Evolutionary conservation across 2,113 vertebrate genomes (phyloP).

Genomic region (Myrmecobius fasciatus): DNA sequence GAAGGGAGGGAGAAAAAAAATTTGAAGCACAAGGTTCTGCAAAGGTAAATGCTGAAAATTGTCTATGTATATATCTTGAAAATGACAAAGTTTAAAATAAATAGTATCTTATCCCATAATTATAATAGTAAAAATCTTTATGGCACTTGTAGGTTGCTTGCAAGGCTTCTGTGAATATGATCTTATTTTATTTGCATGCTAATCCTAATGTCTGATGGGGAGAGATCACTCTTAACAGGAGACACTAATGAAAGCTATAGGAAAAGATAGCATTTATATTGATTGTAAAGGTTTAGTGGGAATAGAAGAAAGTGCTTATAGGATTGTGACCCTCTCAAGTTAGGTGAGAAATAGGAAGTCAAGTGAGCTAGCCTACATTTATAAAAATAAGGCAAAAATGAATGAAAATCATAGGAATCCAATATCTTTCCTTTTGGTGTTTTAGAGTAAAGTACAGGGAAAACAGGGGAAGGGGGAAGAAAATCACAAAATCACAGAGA

Average conservation of each 20-base stretch:
- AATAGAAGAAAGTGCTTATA: background rate
- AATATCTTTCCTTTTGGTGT: background rate
- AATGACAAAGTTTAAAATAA: too few species aligned
- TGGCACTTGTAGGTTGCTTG: background rate
- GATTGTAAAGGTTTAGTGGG: background rate
- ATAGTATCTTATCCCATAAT: background rate
- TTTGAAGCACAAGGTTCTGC: too few species aligned
- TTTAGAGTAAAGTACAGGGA: background rate
- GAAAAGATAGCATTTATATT: background rate
- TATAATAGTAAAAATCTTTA: background rate
- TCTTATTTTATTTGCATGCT: background rate
- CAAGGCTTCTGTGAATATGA: background rate
- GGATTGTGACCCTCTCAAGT: background rate
- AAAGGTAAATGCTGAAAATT: too few species aligned
- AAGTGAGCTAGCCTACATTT: background rate
- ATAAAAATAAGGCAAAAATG: background rate
- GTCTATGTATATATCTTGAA: too few species aligned
- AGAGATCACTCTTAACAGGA: background rate
- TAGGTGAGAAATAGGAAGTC: background rate
- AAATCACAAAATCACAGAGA: background rate
- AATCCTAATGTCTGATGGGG: background rate
- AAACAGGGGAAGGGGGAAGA: background rate
- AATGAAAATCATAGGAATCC: background rate
- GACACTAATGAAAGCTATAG: background rate
- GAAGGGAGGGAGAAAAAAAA: too few species aligned